Evolutionary conservation across 2,113 vertebrate genomes (phyloP).

Genomic region (Herpailurus yagouaroundi): DNA sequence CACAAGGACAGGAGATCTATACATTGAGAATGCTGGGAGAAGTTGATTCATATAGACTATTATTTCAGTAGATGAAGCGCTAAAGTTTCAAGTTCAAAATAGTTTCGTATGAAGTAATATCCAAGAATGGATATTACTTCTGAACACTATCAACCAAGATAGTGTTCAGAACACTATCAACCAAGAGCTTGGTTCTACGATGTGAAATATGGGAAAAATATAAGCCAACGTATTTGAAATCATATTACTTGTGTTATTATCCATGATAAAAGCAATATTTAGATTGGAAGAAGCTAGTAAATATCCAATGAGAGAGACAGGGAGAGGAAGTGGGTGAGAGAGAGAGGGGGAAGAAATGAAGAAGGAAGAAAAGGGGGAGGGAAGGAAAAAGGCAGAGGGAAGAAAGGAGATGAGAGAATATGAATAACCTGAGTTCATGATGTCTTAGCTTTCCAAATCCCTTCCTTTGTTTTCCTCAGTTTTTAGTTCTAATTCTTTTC

Average conservation of each 20-base stretch:
- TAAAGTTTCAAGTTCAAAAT: slow-evolving; percentile 18
- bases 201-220: neutral
- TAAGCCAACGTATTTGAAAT: neutral
- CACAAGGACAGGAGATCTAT: neutral
- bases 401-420: neutral
- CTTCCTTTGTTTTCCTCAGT: neutral
- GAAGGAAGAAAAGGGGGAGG: neutral
- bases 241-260: neutral
- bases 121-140: neutral
- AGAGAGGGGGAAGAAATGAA: neutral
- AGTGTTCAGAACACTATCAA: neutral
- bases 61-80: neutral
- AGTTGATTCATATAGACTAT: neutral
- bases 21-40: neutral
- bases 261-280: neutral
- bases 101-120: neutral
- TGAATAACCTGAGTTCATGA: neutral
- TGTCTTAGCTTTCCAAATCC: neutral
- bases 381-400: neutral
- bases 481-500: neutral
- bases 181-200: neutral
- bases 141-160: neutral
- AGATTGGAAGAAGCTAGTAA: neutral
- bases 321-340: neutral
- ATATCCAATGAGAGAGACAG: neutral